Evolutionary conservation across 1,140 invertebrate genomes (phyloP), one percentile per base, ranked within the genome.

Genomic region (Phenacoccus solenopsis): DNA sequence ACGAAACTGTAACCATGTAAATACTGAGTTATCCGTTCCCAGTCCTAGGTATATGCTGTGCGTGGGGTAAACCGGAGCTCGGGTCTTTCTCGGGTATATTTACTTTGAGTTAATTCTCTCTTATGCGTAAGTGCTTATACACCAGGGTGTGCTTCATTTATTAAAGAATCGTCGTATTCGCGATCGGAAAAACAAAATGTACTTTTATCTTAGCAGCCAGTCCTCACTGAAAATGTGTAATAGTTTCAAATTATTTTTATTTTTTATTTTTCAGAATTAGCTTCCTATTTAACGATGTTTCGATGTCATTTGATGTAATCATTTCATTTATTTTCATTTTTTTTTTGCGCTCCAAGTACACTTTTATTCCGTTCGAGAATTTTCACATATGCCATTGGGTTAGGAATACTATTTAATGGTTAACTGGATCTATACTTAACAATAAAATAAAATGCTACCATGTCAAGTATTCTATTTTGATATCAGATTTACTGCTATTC

Each of bases 1-100:
- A 64, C 59, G 59, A 64, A 25, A 64, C 59, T 64, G 59, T 64
- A 64, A 64, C 59, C 59, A 64, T 64, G 59, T 64, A 64, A 64
- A 64, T 64, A 64, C 59, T 64, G 59, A 27, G 59, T 64, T 64
- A 64, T 64, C 25, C 59, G 59, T 64, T 64, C 59, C 59, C 59
- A 64, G 22, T 64, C 25, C 59, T 24, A 64, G 59, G 59, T 64
- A 64, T 10, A 27, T 27, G 20, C 25, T 64, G 9, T 64, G 59
- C 59, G 59, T 64, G 59, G 59, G 59, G 59, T 64, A 64, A 27
- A 27, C 59, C 59, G 59, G 25, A 27, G 59, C 25, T 64, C 25
- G 25, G 59, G 59, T 64, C 59, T 64, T 38, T 64, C 59, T 64
- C 59, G 22, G 21, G 25, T 25, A 64, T 64, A 64, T 64, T 64